Evolutionary conservation across 2,888 invertebrate species (phyloP), one percentile per base, ranked within the genome.

Genomic region (Prosopocoilus inquinatus): DNA sequence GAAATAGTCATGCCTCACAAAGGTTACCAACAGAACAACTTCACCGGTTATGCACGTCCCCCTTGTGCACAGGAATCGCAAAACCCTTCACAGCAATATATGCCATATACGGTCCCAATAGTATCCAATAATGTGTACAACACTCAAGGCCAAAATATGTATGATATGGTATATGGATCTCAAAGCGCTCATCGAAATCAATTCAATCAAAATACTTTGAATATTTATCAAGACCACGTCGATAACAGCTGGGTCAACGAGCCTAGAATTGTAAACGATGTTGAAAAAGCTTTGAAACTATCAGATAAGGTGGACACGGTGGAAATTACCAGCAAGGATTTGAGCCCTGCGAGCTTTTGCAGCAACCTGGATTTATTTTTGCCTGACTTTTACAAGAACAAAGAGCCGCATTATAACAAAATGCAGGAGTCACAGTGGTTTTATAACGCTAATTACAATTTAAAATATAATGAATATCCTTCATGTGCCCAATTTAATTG

Each of bases 271-370:
- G 56, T 59, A 2, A 60, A 54, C 32, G 66, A 67, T 41, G 61
- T 66, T 4, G 65, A 63, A 50, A 56, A 59, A 20, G 56, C 60
- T 5, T 48, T 66, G 13, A 69, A 70, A 51, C 59, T 69, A 36
- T 55, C 68, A 0, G 73, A 73, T 51, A 74, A 72, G 64, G 67
- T 70, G 13, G 73, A 75, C 57, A 68, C 67, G 47, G 68, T 72
- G 47, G 74, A 75, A 55, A 69, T 73, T 16, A 65, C 64, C 2
- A 70, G 67, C 57, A 75, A 75, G 62, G 73, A 75, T 62, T 62
- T 73, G 47, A 75, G 74, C 54, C 74, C 75, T 2, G 68, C 66
- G 4, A 74, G 70, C 61, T 73, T 69, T 49, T 73, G 71, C 53
- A 74, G 70, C 54, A 72, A 65, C 51, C 43, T 69, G 38, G 72